phyloP scores from a whole-genome alignment of 2,113 vertebrate genomes.

The Rhadina sibilatrix region DNA sequence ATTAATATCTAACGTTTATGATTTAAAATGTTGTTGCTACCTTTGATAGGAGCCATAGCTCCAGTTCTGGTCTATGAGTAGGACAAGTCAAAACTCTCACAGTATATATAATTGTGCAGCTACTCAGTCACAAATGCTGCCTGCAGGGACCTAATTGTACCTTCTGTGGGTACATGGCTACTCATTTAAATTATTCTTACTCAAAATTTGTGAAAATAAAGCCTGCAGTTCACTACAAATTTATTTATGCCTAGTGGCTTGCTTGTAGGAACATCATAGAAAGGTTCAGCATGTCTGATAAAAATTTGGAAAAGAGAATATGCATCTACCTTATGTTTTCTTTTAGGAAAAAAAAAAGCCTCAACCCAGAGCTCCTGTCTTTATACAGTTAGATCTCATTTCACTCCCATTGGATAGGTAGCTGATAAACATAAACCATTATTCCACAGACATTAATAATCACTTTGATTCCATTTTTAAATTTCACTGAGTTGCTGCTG shows the following conservation, averaged over 20 bases:
- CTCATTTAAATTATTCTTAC: background rate
- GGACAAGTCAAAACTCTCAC: background rate
- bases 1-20: background rate
- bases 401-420: background rate
- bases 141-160: background rate
- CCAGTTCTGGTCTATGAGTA: background rate
- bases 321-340: background rate
- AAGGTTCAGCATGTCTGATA: background rate
- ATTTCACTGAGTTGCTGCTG: background rate
- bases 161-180: background rate
- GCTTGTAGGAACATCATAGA: background rate
- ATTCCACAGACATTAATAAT: background rate
- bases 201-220: background rate
- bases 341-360: background rate
- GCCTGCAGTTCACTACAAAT: background rate
- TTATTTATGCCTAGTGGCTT: background rate
- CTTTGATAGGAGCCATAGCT: background rate
- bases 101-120: background rate
- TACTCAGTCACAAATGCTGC: background rate
- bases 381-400: background rate
- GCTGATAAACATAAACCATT: background rate
- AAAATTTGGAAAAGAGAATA: background rate
- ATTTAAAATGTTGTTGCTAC: background rate
- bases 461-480: background rate
- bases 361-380: background rate